Percentiles rank a stretch among this genome's conserved stretches.
These are phyloP conservation scores for Danio choprae DNA, from an alignment of 2,797 vertebrate genomes.

Conservation along the genomic window DNA sequence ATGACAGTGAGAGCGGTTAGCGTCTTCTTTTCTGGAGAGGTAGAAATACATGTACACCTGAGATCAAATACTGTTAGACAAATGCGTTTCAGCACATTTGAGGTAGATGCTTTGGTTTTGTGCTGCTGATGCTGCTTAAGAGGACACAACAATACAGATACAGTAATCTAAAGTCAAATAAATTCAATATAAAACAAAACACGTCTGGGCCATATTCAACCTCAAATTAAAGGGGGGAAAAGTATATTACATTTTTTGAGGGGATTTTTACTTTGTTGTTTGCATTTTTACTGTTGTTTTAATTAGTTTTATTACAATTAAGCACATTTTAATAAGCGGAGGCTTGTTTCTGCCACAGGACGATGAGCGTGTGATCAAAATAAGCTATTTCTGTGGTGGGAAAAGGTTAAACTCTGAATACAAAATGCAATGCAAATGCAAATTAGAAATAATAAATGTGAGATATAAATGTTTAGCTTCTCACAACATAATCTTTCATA, in stretches of 20 bases:
- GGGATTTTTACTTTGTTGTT: not conserved
- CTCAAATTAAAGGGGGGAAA: no score
- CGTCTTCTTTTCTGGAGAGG: constrained; percentile 37
- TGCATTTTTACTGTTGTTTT: not conserved
- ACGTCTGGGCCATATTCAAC: not conserved
- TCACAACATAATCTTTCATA: no score
- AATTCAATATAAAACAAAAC: not conserved
- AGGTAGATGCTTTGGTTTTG: constrained; percentile 41
- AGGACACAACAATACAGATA: not conserved
- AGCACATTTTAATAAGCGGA: not conserved
- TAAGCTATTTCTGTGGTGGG: no score
- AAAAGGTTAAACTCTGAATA: no score
- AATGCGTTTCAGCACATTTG: constrained; percentile 20
- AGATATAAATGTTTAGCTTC: no score
- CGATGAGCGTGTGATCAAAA: not conserved
- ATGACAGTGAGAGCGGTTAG: constrained; percentile 36
- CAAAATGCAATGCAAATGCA: no score
- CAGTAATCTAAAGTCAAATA: not conserved
- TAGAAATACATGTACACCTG: constrained; percentile 41
- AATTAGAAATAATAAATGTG: no score
- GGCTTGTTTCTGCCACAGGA: not conserved
- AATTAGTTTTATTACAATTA: not conserved
- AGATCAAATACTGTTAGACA: constrained; percentile 17
- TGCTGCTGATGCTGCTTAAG: constrained; percentile 9
- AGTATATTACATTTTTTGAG: no score